Base-by-base conservation (phyloP, 2,888 invertebrate genomes). In the Dorcus parallelipipedus region DNA sequence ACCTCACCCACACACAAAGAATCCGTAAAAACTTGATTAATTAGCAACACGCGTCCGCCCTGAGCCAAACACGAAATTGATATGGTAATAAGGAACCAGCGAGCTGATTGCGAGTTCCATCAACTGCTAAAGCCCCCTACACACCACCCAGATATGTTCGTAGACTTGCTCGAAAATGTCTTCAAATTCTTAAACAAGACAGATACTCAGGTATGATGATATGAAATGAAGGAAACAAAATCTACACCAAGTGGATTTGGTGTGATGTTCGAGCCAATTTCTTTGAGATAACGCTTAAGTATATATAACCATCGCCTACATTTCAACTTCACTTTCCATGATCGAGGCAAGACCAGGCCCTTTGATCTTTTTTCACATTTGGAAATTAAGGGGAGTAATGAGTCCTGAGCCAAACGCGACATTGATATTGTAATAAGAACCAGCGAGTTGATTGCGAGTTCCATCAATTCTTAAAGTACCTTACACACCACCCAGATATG, bases 21-120 rank as follows among this genome's bases (percentile, higher is more conserved):
- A 67, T 65, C 67, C 64, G 59, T 64, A 68, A 66, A 67, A 66
- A 64, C 64, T 65, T 65, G 67, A 68, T 69, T 69, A 68, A 69
- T 69, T 68, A 67, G 63, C 41, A 62, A 61, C 65, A 64, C 67
- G 64, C 61, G 66, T 57, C 54, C 59, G 62, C 63, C 66, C 58
- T 41, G 59, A 61, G 65, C 61, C 55, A 58, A 58, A 62, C 65
- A 66, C 67, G 66, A 66, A 69, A 69, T 67, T 66, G 67, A 67
- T 67, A 69, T 66, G 67, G 66, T 66, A 67, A 67, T 67, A 64
- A 64, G 65, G 59, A 57, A 53, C 40, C 45, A 20, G 20, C 20
- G 45, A 33, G 26, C 26, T 33, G 41, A n/a, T 41, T 41, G 14
- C n/a, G 7, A 41, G n/a, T 41, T 41, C 41, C 20, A 20, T 10